A percentile compares a stretch with the other conserved stretches of the same genome.
phyloP scores from a whole-genome alignment of 2,797 vertebrate species.

The Protosalanx chinensis region DNA sequence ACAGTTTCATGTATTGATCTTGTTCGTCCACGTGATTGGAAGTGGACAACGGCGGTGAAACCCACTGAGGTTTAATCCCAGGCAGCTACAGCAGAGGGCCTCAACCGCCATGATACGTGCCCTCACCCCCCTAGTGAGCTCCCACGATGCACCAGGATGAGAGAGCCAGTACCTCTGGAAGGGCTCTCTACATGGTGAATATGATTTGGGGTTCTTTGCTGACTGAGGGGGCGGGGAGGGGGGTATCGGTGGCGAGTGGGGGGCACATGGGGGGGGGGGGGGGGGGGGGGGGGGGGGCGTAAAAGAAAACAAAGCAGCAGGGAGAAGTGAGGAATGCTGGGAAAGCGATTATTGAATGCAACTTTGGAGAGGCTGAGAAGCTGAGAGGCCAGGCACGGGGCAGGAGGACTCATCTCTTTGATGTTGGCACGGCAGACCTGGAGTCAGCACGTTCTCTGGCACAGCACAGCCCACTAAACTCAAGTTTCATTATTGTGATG shows the following conservation, averaged over 20 bases:
- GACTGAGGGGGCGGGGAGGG: no score
- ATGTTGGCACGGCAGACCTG: constrained; percentile 52
- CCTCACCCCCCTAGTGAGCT: background rate
- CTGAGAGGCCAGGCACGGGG: constrained; percentile 43
- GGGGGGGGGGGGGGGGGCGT: background rate
- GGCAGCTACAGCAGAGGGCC: background rate
- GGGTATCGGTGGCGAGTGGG: background rate
- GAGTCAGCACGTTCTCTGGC: constrained; percentile 62
- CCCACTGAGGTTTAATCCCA: background rate
- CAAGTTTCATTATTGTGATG: constrained; percentile 70
- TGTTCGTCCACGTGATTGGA: no score
- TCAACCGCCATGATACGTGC: constrained; percentile 1
- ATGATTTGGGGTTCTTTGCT: constrained; percentile 1
- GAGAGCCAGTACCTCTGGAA: constrained; percentile 16
- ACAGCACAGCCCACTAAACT: constrained; percentile 55
- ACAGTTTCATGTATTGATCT: no score
- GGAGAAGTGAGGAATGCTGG: constrained; percentile 15
- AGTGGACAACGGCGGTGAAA: no score
- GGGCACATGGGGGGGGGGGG: background rate
- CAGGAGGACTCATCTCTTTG: constrained; percentile 51
- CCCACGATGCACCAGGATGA: constrained; percentile 4
- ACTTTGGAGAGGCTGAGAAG: constrained; percentile 18
- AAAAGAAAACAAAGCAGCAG: constrained; percentile 16
- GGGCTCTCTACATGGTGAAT: constrained; percentile 16
- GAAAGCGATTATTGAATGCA: constrained; percentile 25